Percentiles rank a stretch among this genome's conserved stretches.
phyloP scores from a whole-genome alignment of 2,113 vertebrate species.

The Spea bombifrons region DNA sequence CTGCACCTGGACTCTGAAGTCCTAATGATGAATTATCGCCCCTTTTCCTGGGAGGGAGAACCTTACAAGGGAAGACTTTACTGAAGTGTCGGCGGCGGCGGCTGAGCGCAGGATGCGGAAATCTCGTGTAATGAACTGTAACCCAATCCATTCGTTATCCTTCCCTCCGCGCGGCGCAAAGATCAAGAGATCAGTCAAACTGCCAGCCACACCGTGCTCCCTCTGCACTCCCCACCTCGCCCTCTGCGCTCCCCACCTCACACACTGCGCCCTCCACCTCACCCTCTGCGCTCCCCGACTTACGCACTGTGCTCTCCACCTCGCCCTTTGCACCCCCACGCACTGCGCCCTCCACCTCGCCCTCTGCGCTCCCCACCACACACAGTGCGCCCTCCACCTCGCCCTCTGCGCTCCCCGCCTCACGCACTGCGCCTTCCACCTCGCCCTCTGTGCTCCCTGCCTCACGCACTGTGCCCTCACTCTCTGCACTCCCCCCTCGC shows the following conservation, averaged over 20 bases:
- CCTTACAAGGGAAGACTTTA: slow-evolving; percentile 80
- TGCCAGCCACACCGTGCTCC: neutral
- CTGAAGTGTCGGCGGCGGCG: slow-evolving; percentile 80
- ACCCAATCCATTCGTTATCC: slow-evolving; percentile 73
- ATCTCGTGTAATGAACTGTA: slow-evolving; percentile 81
- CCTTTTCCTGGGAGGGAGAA: slow-evolving; percentile 79
- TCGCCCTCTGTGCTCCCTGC: no score
- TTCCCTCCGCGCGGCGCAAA: slow-evolving; percentile 59
- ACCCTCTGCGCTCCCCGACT: slow-evolving; percentile 12
- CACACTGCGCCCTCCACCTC: no score
- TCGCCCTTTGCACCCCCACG: neutral
- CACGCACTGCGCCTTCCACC: neutral
- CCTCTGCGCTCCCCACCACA: neutral
- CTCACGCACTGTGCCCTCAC: no score
- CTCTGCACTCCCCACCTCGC: no score
- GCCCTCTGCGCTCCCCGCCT: neutral
- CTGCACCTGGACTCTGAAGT: slow-evolving; percentile 96
- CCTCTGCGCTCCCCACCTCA: no score
- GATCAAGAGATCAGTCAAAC: slow-evolving; percentile 65
- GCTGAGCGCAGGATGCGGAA: slow-evolving; percentile 74
- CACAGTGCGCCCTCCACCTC: slow-evolving; percentile 47
- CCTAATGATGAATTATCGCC: slow-evolving; percentile 98
- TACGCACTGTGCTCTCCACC: slow-evolving; percentile 45
- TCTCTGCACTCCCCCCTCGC: no score
- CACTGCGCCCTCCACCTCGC: slow-evolving; percentile 30